Percentiles rank a stretch among this genome's conserved stretches.
These are phyloP conservation scores for Serilophus lunatus DNA, from an alignment of 2,113 vertebrate species.

Conservation along the genomic window DNA sequence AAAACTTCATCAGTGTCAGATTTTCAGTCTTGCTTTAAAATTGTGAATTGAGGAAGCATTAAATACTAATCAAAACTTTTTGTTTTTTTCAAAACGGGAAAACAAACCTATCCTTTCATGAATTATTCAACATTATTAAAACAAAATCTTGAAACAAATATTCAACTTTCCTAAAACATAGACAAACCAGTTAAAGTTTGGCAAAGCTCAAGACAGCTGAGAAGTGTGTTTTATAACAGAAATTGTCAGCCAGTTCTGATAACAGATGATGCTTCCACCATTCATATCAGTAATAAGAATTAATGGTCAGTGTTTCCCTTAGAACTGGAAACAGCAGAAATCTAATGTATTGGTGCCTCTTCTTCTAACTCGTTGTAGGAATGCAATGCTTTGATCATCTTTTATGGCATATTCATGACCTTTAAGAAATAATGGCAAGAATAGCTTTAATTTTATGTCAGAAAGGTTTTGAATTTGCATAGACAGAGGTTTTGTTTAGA, in stretches of 20 bases:
- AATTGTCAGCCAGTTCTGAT: background rate
- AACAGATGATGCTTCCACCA: background rate
- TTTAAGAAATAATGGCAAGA: slow-evolving; percentile 21
- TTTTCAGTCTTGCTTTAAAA: background rate
- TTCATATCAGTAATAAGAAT: background rate
- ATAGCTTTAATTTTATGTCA: slow-evolving; percentile 25
- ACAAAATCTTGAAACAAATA: background rate
- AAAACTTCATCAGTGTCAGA: background rate
- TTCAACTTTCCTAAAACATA: background rate
- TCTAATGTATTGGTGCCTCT: background rate
- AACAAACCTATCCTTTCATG: background rate
- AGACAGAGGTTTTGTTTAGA: slow-evolving; percentile 30
- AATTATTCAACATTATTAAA: background rate
- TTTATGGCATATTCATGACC: background rate
- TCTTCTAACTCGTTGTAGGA: background rate
- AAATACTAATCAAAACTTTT: background rate
- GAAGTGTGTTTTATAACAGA: background rate
- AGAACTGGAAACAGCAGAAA: background rate
- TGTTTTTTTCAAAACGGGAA: background rate
- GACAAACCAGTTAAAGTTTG: background rate
- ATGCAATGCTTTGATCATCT: background rate
- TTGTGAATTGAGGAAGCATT: background rate
- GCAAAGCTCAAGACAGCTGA: background rate
- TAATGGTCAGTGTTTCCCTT: background rate
- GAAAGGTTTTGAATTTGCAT: slow-evolving; percentile 24